Evolutionary conservation across 1,140 invertebrate genomes (phyloP), one percentile per base, ranked within the genome.

Genomic region (Nixonia krombeini): DNA sequence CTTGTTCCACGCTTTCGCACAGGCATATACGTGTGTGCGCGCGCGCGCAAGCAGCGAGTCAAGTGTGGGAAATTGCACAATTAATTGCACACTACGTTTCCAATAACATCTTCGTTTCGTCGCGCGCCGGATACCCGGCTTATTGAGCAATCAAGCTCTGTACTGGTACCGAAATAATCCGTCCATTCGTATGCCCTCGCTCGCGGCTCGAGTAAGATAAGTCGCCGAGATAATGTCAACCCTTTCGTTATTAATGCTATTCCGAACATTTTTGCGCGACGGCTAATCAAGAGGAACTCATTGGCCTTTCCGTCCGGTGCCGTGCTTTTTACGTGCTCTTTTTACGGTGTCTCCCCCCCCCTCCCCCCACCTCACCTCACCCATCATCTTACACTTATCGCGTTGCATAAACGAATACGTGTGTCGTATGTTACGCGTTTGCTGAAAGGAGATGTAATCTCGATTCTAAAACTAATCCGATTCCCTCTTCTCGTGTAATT

Each of bases 381-480:
- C n/a, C n/a, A n/a, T n/a, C n/a, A n/a, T n/a, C n/a, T n/a, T n/a
- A n/a, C n/a, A n/a, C n/a, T 40, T 21, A 40, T 10, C 7, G 46
- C 10, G 17, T 50, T 50, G 38, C 37, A 59, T 37, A 45, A 63
- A 56, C 44, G 40, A 58, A 56, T 56, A 50, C 52, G 44, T 49
- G 58, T 38, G 63, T 59, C 9, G 38, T n/a, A n/a, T n/a, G 25
- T 55, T 56, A 53, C 49, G 45, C 51, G 47, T 56, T 61, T 55
- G 63, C 23, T 44, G 45, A 50, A 59, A 55, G 41, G 52, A 52
- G 56, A 68, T 50, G 49, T 55, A 61, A 67, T 62, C 65, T 59
- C 49, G 52, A 42, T 41, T 52, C 49, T 38, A 55, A 57, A 63
- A 63, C 45, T 63, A 63, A 69, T 63, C 63, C 53, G 44, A 69